Evolutionary conservation across 2,888 invertebrate genomes (phyloP), one percentile per base, ranked within the genome.

Genomic region (Monochamus alternatus): DNA sequence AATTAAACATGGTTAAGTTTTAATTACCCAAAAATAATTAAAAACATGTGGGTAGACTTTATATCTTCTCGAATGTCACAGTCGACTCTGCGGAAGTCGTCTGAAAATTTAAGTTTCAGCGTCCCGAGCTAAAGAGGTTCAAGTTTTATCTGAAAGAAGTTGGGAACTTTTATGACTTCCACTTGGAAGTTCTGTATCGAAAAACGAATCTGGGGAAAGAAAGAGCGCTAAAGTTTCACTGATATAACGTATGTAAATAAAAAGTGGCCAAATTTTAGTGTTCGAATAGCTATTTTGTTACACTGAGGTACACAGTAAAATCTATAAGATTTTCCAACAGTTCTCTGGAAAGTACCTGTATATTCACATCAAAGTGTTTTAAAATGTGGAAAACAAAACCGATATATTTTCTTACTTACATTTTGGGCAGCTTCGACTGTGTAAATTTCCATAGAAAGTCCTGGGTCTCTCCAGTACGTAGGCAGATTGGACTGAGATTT

Each of bases 371-470:
- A 1, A 22, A 22, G 22, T 22, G 22, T 22, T 22, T 22, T 22
- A 22, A 22, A 22, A 22, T 22, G 22, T 22, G 22, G 22, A 22
- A 22, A 22, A 22, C 7, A 38, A 38, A 5, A 38, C 4, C 7
- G 38, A 38, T 1, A 38, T 38, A 38, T 7, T 1, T 7, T 55
- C 1, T n/a, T 76, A 78, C 85, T 84, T 80, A 87, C 87, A 77
- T 83, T 85, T 82, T 91, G 90, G 38, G 90, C 89, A 77, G 90
- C 88, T 81, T 91, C 90, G 77, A 91, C 89, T 9, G 91, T 91
- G 85, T 91, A 91, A 65, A 91, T 90, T 83, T 91, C 91, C 82
- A 91, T 87, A 43, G 91, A 90, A 66, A 91, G 87, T 74, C 90
- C 91, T 7, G 90, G 89, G 76, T 91, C 90, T 76, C 90, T 87